Base-by-base conservation (phyloP, 1,140 invertebrate species). In the Pseudomyrmex dendroicus region DNA sequence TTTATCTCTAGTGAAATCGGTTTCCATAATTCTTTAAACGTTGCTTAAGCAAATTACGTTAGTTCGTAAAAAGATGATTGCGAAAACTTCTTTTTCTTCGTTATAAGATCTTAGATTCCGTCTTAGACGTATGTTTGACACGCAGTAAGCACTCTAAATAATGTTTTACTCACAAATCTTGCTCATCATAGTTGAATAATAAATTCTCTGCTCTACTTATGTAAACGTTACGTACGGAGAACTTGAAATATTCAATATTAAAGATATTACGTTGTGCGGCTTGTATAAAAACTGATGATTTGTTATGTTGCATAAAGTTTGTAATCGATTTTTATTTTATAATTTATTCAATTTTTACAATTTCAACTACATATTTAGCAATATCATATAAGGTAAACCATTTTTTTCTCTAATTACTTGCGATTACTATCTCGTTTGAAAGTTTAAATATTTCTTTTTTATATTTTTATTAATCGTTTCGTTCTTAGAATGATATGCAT, bases 1-100 rank as follows among this genome's bases (percentile, higher is more conserved):
- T 62, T 62, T 73, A 73, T 50, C 9, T 62, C 9, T 7, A 74
- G 72, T 62, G 72, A 74, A 74, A 74, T 48, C 57, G 44, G 50
- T 74, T 62, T 74, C 46, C 15, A 46, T 57, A 74, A 46, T 54
- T 25, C 46, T 73, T 73, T 22, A 50, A 35, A 35, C 35, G 5
- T 35, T 35, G 20, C 44, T 62, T 52, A 25, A 44, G 25, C 57
- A 20, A 61, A 46, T 56, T 73, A 13, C 72, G 20, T n/a, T 59
- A 62, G 4, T 74, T 46, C 13, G 20, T 20, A 5, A 74, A 74
- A 74, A 74, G 62, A 13, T 9, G 20, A 22, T 44, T 61, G 20
- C 44, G 1, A 74, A 61, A 4, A 12, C 25, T 72, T 56, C 9
- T 9, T 46, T 73, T 61, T 73, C 35, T n/a, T 73, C 1, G 22